Conservation (phyloP, 2,797 vertebrate genomes). For the Rhinella marina region DNA sequence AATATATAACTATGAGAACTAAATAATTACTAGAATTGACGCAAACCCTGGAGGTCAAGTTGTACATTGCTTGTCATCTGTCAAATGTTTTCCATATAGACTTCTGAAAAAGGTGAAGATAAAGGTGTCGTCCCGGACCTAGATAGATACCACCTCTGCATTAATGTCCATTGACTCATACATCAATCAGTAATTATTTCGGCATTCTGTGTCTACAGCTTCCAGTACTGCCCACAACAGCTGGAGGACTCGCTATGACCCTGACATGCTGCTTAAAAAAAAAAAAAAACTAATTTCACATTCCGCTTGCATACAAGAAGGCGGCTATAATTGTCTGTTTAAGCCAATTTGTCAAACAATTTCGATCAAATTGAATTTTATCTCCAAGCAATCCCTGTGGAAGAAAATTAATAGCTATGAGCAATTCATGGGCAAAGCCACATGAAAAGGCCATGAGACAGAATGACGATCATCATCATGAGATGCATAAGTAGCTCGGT, state of each 20-base stretch:
- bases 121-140: background rate
- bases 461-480: conserved; percentile 30
- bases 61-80: too few species aligned
- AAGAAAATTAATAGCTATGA: conserved; percentile 48
- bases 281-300: background rate
- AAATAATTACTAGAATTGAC: too few species aligned
- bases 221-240: background rate
- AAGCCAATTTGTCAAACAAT: conserved; percentile 61
- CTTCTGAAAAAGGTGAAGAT: background rate
- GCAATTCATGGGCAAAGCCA: conserved; percentile 51
- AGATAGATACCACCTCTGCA: background rate
- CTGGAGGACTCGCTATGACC: conserved; percentile 16
- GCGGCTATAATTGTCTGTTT: conserved; percentile 50
- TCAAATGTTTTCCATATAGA: too few species aligned
- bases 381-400: conserved; percentile 53
- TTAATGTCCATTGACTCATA: background rate
- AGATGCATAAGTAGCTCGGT: background rate
- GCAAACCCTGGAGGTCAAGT: too few species aligned
- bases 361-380: conserved; percentile 59
- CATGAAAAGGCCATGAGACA: conserved; percentile 17
- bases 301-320: conserved; percentile 21
- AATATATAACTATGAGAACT: too few species aligned
- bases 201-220: background rate
- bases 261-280: background rate
- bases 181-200: background rate